Evolutionary conservation across 2,797 vertebrate genomes (phyloP).

Genomic region (Lepilemur ruficaudatus): DNA sequence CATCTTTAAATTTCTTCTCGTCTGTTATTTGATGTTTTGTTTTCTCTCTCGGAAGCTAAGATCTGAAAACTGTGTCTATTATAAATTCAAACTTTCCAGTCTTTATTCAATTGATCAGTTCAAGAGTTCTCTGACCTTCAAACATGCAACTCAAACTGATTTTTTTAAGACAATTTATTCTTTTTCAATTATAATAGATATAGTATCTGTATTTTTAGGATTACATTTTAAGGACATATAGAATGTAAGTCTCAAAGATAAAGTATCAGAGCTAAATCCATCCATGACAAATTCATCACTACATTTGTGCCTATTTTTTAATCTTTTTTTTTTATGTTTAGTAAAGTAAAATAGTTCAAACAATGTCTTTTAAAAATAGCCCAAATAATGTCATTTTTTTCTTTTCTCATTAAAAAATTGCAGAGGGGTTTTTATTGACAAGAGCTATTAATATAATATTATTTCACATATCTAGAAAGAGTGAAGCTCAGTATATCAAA

Average conservation of each 20-base stretch:
- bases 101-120: conserved; percentile 59
- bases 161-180: conserved; percentile 45
- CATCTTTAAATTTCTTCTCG: background rate
- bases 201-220: conserved; percentile 45
- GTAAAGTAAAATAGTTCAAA: background rate
- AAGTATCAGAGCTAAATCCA: background rate
- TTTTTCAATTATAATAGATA: conserved; percentile 43
- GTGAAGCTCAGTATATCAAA: background rate
- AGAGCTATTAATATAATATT: background rate
- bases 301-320: background rate
- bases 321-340: background rate
- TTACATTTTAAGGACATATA: background rate
- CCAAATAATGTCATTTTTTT: background rate
- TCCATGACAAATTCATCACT: background rate
- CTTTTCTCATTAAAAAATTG: background rate
- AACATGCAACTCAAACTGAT: conserved; percentile 48
- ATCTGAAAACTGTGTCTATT: background rate
- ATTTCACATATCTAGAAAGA: background rate
- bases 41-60: conserved; percentile 36
- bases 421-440: background rate
- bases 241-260: background rate
- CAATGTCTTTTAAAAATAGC: background rate
- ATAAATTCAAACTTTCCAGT: conserved; percentile 11
- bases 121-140: conserved; percentile 39
- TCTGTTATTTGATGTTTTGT: conserved; percentile 33